Percentiles rank a stretch among this genome's conserved stretches.
Conservation (phyloP, 2,888 invertebrate species). For the Mesorhabditis spiculigera region DNA sequence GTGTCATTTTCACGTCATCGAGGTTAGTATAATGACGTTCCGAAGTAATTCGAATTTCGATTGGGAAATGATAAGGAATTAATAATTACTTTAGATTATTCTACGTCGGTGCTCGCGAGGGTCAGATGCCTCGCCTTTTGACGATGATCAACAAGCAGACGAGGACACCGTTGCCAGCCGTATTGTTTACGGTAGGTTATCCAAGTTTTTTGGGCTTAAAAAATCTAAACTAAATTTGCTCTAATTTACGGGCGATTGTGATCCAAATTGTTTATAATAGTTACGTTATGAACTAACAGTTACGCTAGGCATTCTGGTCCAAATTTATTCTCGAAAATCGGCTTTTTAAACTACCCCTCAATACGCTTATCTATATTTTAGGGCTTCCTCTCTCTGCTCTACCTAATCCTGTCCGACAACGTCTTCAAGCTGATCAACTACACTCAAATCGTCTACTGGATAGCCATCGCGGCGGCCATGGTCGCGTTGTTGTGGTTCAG, state of each 20-base stretch:
- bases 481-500: slow-evolving; percentile 87
- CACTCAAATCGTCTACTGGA: slow-evolving; percentile 69
- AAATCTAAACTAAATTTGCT: background rate
- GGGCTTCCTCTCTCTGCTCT: slow-evolving; percentile 87
- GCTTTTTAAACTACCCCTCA: no score
- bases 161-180: slow-evolving; percentile 63
- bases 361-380: slow-evolving; percentile 59
- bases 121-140: slow-evolving; percentile 62
- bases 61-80: slow-evolving; percentile 8
- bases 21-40: slow-evolving; percentile 60
- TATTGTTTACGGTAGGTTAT: slow-evolving; percentile 61
- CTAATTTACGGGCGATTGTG: no score
- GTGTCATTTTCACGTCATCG: slow-evolving; percentile 89
- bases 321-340: no score
- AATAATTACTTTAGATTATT: slow-evolving; percentile 58
- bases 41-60: background rate
- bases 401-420: slow-evolving; percentile 81
- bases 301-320: no score
- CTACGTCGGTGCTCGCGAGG: slow-evolving; percentile 64
- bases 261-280: no score
- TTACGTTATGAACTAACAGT: no score
- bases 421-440: slow-evolving; percentile 94
- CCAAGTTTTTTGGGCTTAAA: slow-evolving; percentile 25
- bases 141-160: slow-evolving; percentile 62
- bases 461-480: slow-evolving; percentile 90